A percentile compares a stretch with the other conserved stretches of the same genome.
phyloP scores from a whole-genome alignment of 1,140 invertebrate genomes.

The Teleopsis dalmanni region DNA sequence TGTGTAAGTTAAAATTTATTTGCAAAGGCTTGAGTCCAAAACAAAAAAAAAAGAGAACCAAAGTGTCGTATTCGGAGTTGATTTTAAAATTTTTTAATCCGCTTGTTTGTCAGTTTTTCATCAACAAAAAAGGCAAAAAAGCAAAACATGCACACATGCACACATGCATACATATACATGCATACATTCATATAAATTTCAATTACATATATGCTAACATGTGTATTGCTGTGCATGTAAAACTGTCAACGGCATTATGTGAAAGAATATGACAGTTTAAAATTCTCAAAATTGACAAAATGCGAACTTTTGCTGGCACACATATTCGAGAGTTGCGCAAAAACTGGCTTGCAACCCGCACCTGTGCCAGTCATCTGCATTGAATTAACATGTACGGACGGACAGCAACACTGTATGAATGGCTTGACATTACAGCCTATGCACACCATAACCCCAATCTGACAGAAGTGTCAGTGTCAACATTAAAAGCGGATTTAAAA shows the following conservation, averaged over 20 bases:
- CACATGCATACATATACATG: not conserved
- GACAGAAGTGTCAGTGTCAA: constrained; percentile 39
- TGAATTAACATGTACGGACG: not conserved
- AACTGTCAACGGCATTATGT: too few relatives aligned
- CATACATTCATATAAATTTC: not conserved
- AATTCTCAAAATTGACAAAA: too few relatives aligned
- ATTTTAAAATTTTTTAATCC: constrained; percentile 15
- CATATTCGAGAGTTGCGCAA: not conserved
- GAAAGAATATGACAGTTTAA: too few relatives aligned
- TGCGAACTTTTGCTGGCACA: too few relatives aligned
- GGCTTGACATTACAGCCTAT: not conserved
- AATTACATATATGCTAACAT: too few relatives aligned
- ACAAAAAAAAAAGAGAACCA: constrained; percentile 9
- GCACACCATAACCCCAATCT: constrained; percentile 1
- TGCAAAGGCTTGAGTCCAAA: too few relatives aligned
- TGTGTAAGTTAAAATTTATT: too few relatives aligned
- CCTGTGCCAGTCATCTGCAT: not conserved
- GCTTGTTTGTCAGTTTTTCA: constrained; percentile 11
- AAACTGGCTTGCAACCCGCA: not conserved
- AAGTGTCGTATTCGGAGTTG: constrained; percentile 13
- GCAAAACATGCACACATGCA: not conserved
- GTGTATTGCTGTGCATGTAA: too few relatives aligned
- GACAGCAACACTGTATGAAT: not conserved
- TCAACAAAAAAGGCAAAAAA: not conserved
- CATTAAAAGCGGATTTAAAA: constrained; percentile 42